These are phyloP conservation scores for Drosophila antonietae DNA, from an alignment of 2,888 invertebrate genomes.

Conservation along the genomic window DNA sequence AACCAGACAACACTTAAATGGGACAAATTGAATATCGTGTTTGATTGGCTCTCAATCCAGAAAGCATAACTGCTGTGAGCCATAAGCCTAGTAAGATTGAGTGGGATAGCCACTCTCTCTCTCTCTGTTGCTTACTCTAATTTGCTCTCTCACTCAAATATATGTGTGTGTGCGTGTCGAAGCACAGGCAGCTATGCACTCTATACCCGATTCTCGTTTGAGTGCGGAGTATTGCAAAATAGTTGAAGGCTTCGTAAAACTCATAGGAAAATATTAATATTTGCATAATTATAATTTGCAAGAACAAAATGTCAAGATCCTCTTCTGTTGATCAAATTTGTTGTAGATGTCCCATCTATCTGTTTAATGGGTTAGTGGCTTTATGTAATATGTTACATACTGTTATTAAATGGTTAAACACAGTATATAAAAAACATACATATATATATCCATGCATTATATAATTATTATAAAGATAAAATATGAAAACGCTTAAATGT, in stretches of 20 bases:
- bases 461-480: slow-evolving; percentile 34
- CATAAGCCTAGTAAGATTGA: background rate
- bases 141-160: background rate
- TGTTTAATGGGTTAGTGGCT: slow-evolving; percentile 11
- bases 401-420: slow-evolving; percentile 4
- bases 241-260: background rate
- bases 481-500: slow-evolving; percentile 73
- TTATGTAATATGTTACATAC: slow-evolving; percentile 36
- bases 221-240: background rate
- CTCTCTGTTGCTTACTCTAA: background rate
- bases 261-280: background rate
- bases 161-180: background rate
- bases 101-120: background rate
- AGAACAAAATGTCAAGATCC: background rate
- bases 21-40: slow-evolving; percentile 1
- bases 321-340: background rate
- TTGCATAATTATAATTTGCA: background rate
- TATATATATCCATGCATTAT: slow-evolving; percentile 32
- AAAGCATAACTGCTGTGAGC: background rate
- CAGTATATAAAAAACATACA: slow-evolving; percentile 31
- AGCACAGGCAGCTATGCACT: background rate
- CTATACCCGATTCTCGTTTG: background rate
- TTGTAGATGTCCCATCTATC: slow-evolving; percentile 2
- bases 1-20: slow-evolving; percentile 2
- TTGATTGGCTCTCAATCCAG: background rate